These are phyloP conservation scores for Cephus nigrinus DNA, from an alignment of 2,888 invertebrate genomes.

Conservation along the genomic window DNA sequence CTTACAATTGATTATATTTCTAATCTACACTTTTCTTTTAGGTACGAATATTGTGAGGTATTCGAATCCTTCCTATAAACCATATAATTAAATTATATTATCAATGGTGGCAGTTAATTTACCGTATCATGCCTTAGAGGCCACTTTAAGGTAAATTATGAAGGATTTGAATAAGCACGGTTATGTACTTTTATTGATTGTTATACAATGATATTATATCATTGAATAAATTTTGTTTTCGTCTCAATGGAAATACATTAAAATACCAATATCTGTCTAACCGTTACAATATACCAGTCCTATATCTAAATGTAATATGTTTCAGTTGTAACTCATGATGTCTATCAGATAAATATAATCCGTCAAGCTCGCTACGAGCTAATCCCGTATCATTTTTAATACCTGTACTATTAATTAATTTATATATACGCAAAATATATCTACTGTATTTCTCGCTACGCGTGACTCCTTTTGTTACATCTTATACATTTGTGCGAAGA, in stretches of 20 bases:
- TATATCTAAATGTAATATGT: not conserved
- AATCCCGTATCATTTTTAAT: not conserved
- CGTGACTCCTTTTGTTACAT: not conserved
- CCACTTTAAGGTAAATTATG: not conserved
- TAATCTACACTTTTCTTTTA: not conserved
- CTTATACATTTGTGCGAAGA: conserved; percentile 8
- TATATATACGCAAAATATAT: conserved; percentile 11
- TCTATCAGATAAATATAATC: not conserved
- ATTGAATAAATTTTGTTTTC: not conserved
- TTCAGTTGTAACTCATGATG: not conserved
- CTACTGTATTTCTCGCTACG: conserved; percentile 5
- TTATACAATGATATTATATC: not conserved
- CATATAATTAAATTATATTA: not conserved
- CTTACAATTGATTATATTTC: not conserved
- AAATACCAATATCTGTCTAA: not conserved
- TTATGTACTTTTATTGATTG: not conserved
- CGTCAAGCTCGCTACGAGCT: not conserved
- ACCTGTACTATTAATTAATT: conserved; percentile 19
- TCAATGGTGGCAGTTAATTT: not conserved
- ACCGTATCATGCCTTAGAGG: not conserved
- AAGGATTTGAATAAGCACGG: not conserved
- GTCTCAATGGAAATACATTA: not conserved
- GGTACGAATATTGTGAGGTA: not conserved
- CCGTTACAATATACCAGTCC: not conserved
- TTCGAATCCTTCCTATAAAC: not conserved